Conservation (phyloP, 2,113 vertebrate species). For the Neolamprologus longior region DNA sequence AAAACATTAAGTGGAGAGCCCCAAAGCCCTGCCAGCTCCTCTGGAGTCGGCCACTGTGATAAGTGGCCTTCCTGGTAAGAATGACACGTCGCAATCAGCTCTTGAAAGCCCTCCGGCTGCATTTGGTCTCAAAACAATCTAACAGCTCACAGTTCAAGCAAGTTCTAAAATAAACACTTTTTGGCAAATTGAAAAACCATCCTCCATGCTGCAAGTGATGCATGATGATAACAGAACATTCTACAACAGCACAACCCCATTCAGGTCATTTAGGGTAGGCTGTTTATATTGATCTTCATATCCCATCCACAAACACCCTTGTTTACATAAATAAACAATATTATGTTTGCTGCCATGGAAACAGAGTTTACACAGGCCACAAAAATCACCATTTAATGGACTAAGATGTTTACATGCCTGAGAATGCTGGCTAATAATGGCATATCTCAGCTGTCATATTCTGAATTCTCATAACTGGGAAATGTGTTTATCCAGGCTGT, state of each 20-base stretch:
- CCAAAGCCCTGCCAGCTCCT: neutral
- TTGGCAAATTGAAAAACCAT: constrained; percentile 2
- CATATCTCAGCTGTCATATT: constrained; percentile 37
- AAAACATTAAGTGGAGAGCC: constrained; percentile 33
- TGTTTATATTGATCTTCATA: constrained; percentile 45
- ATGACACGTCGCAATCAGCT: constrained; percentile 24
- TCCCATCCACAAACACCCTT: constrained; percentile 47
- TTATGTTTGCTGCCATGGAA: constrained; percentile 44
- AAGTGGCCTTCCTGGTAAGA: constrained; percentile 36
- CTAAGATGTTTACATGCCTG: constrained; percentile 40
- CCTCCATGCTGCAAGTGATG: neutral
- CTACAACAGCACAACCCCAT: neutral
- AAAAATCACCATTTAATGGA: constrained; percentile 34
- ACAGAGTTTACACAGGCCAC: constrained; percentile 33
- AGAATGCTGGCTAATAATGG: constrained; percentile 32
- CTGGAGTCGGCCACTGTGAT: constrained; percentile 20
- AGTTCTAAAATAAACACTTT: neutral
- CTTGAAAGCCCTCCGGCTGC: constrained; percentile 10
- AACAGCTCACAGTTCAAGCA: neutral
- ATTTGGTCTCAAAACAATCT: constrained; percentile 33
- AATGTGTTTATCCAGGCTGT: neutral
- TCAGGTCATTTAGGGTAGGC: constrained; percentile 1
- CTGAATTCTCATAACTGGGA: constrained; percentile 1
- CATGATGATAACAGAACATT: neutral
- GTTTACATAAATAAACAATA: constrained; percentile 58